A percentile compares a stretch with the other conserved stretches of the same genome.
phyloP scores from a whole-genome alignment of 2,888 invertebrate species.

The Bellardia pandia region DNA sequence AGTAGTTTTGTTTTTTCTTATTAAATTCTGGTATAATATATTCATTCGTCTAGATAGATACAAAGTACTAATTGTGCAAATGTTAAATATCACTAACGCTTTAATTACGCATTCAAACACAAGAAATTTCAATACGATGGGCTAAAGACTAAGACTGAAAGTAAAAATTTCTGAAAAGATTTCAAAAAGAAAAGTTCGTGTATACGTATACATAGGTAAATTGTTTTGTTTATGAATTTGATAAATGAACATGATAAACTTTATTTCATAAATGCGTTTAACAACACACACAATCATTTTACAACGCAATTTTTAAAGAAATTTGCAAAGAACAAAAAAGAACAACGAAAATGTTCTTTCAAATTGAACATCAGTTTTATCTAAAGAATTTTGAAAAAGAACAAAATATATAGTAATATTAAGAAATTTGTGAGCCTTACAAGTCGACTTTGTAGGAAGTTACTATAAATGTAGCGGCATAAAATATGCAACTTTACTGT shows the following conservation, averaged over 20 bases:
- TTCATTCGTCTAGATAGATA: not conserved
- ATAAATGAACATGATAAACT: not conserved
- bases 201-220: too few relatives aligned
- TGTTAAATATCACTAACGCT: conserved; percentile 22
- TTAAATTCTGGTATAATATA: not conserved
- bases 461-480: not conserved
- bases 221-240: not conserved
- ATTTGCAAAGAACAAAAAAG: not conserved
- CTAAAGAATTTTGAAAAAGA: not conserved
- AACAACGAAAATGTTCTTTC: not conserved
- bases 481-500: too few relatives aligned
- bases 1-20: conserved; percentile 22
- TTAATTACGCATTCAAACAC: conserved; percentile 32
- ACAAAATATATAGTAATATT: not conserved
- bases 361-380: conserved; percentile 19
- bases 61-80: conserved; percentile 3
- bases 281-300: not conserved
- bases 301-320: conserved; percentile 21
- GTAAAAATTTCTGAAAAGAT: not conserved
- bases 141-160: not conserved
- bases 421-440: not conserved
- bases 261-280: not conserved
- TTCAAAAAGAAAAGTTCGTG: not conserved
- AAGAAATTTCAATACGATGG: not conserved
- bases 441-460: not conserved